Evolutionary conservation across 1,140 invertebrate species (phyloP).

Genomic region (Philopotamus ludificatus): DNA sequence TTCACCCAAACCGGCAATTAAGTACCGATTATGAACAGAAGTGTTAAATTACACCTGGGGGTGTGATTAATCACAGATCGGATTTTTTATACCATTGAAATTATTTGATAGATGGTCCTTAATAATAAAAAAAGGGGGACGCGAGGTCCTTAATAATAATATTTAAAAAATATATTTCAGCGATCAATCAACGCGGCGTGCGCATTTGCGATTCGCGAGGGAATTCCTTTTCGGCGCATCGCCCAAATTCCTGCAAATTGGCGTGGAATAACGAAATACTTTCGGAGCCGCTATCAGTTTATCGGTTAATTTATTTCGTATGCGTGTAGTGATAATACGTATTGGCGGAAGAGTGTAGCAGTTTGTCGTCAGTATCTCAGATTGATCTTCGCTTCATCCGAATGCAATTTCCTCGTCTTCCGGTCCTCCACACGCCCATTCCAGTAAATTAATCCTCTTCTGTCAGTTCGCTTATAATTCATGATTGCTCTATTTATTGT

Average conservation of each 20-base stretch:
- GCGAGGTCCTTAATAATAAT: no score
- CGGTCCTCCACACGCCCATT: conserved; percentile 8
- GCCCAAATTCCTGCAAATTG: no score
- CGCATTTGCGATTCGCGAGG: no score
- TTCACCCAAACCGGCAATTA: conserved; percentile 28
- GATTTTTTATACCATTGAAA: conserved; percentile 10
- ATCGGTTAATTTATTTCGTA: no score
- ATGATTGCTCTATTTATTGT: conserved; percentile 4
- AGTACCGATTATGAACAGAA: conserved; percentile 27
- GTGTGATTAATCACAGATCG: conserved; percentile 30
- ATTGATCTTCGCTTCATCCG: neutral
- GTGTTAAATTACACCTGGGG: conserved; percentile 27
- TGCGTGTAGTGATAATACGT: no score
- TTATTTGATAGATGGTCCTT: neutral
- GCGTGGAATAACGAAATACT: no score
- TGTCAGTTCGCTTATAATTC: conserved; percentile 4
- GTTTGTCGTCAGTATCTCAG: conserved; percentile 4
- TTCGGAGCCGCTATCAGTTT: no score
- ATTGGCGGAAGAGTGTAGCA: neutral
- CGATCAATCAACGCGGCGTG: no score
- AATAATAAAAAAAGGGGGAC: no score
- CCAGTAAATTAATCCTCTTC: neutral
- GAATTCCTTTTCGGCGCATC: no score
- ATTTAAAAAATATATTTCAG: no score
- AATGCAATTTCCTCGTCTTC: conserved; percentile 25